These are phyloP conservation scores for Cacatua alba DNA, from an alignment of 2,113 vertebrate genomes.

Conservation along the genomic window DNA sequence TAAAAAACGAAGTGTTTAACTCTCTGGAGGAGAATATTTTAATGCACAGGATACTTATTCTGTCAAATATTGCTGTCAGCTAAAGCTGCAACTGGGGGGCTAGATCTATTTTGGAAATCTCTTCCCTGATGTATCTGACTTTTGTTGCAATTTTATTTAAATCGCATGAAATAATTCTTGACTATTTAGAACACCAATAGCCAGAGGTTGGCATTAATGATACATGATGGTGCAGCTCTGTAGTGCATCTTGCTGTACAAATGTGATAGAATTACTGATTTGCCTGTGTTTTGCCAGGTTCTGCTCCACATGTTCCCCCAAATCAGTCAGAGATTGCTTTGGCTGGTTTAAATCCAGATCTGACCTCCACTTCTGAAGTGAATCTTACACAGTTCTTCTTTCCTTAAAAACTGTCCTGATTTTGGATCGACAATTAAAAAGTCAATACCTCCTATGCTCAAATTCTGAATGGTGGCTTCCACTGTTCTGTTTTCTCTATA, in stretches of 20 bases:
- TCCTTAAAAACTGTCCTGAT: not conserved
- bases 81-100: not conserved
- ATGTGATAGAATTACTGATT: not conserved
- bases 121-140: not conserved
- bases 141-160: not conserved
- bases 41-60: not conserved
- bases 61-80: not conserved
- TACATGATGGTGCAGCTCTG: not conserved
- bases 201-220: not conserved
- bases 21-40: not conserved
- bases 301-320: not conserved
- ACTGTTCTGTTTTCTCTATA: not conserved
- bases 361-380: not conserved
- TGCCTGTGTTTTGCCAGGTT: not conserved
- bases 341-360: not conserved
- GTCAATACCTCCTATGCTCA: rapidly evolving
- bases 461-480: not conserved
- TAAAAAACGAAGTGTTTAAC: not conserved
- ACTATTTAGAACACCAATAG: not conserved
- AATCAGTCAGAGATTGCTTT: not conserved
- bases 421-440: rapidly evolving
- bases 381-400: not conserved
- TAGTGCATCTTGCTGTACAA: not conserved
- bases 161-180: not conserved
- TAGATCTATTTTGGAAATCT: not conserved